Evolutionary conservation across 2,113 vertebrate genomes (phyloP).

Genomic region (Hemibates koningsi): DNA sequence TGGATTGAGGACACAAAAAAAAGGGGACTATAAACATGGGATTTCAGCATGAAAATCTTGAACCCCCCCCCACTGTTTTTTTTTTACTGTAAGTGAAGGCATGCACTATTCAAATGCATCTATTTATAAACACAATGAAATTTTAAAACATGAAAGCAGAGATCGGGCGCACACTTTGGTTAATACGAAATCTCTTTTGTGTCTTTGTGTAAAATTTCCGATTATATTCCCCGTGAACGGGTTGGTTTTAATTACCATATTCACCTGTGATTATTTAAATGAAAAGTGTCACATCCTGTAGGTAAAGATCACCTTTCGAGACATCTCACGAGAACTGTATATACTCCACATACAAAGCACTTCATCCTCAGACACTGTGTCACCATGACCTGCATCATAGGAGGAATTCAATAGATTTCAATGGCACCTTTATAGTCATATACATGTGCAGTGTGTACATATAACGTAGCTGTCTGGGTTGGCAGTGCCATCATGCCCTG

Average conservation of each 20-base stretch:
- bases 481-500: slow-evolving; percentile 50
- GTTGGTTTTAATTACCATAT: slow-evolving; percentile 56
- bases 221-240: slow-evolving; percentile 24
- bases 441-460: slow-evolving; percentile 25
- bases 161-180: neutral
- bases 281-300: slow-evolving; percentile 24
- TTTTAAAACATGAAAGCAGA: slow-evolving; percentile 27
- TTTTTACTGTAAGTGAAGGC: slow-evolving; percentile 21
- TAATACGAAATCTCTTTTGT: slow-evolving; percentile 22
- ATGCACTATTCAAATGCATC: slow-evolving; percentile 9
- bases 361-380: slow-evolving; percentile 34
- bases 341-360: slow-evolving; percentile 7
- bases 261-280: slow-evolving; percentile 45
- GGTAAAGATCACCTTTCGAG: slow-evolving; percentile 19
- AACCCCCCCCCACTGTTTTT: slow-evolving; percentile 4
- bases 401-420: slow-evolving; percentile 31
- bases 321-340: slow-evolving; percentile 1
- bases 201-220: slow-evolving; percentile 11
- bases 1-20: slow-evolving; percentile 65
- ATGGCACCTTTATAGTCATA: slow-evolving; percentile 32
- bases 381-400: slow-evolving; percentile 30
- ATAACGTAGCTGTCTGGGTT: slow-evolving; percentile 49
- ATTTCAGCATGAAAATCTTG: slow-evolving; percentile 46
- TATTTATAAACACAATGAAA: slow-evolving; percentile 30
- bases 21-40: slow-evolving; percentile 44